These are phyloP conservation scores for Sphaerodactylus townsendi DNA, from an alignment of 2,113 vertebrate genomes.

Conservation along the genomic window DNA sequence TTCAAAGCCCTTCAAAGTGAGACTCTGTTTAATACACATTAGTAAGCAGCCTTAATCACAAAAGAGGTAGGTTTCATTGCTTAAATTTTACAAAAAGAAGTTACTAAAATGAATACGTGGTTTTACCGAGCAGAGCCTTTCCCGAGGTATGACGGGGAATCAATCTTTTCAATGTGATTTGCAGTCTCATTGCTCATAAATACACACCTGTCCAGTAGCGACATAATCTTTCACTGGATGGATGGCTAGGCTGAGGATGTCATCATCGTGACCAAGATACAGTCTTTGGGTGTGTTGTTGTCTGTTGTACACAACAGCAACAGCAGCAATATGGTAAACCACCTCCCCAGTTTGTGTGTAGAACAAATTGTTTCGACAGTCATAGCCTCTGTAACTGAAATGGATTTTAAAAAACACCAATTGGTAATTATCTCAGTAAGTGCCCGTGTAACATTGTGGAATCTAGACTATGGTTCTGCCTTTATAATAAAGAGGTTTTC, in stretches of 20 bases:
- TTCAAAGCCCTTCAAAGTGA: not conserved
- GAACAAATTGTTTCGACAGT: constrained; percentile 95
- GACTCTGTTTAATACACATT: not conserved
- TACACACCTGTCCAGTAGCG: constrained; percentile 89
- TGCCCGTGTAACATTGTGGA: not conserved
- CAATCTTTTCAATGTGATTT: not conserved
- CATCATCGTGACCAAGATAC: constrained; percentile 94
- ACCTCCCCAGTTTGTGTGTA: constrained; percentile 93
- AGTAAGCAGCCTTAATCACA: not conserved
- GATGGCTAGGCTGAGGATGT: constrained; percentile 90
- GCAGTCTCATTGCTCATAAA: not conserved
- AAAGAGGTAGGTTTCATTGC: not conserved
- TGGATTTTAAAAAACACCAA: constrained; percentile 31
- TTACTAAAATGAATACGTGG: not conserved
- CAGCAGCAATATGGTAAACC: constrained; percentile 94
- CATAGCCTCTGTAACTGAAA: constrained; percentile 91
- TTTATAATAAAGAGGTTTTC: not conserved
- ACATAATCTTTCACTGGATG: constrained; percentile 93
- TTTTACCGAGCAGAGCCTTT: no score
- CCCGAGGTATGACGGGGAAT: not conserved
- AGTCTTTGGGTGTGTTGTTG: constrained; percentile 90
- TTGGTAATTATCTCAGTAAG: not conserved
- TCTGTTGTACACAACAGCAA: constrained; percentile 87
- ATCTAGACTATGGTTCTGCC: not conserved
- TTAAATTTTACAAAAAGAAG: not conserved